Evolutionary conservation across 2,113 vertebrate genomes (phyloP), one percentile per base, ranked within the genome.

Genomic region (Rhinichthys klamathensis): DNA sequence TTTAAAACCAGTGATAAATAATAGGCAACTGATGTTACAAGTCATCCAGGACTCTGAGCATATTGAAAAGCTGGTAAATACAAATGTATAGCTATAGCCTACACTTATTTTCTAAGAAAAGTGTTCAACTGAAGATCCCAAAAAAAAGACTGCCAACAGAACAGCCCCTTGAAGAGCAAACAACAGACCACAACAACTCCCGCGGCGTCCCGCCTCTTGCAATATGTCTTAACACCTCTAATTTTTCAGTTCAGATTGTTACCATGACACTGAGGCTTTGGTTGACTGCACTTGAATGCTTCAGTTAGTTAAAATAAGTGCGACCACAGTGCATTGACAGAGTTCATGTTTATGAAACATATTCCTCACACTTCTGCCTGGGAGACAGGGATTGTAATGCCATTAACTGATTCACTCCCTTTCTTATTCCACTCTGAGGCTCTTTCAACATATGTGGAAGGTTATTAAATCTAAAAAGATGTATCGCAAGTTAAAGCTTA

Each of bases 321-420:
- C 12, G 3, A 76, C 25, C 9, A 9, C 27, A 6, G 11, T 27
- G 41, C 41, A 27, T 27, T 49, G 46, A 49, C 46, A 23, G n/a
- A 23, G 49, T 54, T 30, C 74, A 21, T 56, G 74, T 76, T 76
- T 54, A 54, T 25, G 74, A 76, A 76, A 54, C 38, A 51, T 76
- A 54, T 54, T 76, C 46, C 27, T 54, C 49, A 76, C 46, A 54
- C 74, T 76, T 73, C 70, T 73, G 70, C 73, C 46, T 23, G 74
- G 49, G 74, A 54, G 74, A 54, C 25, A 76, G 15, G 12, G 74
- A 69, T 18, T 69, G 27, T 30, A 74, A 4, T 25, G n/a, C n/a
- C n/a, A n/a, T n/a, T 27, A 51, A 6, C 25, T 56, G 25, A 30
- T 11, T 76, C 74, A 76, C 25, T 56, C 74, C 16, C 27, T 56